These are phyloP conservation scores for Tricholauxania praeusta DNA, from an alignment of 2,888 invertebrate genomes.

Conservation along the genomic window DNA sequence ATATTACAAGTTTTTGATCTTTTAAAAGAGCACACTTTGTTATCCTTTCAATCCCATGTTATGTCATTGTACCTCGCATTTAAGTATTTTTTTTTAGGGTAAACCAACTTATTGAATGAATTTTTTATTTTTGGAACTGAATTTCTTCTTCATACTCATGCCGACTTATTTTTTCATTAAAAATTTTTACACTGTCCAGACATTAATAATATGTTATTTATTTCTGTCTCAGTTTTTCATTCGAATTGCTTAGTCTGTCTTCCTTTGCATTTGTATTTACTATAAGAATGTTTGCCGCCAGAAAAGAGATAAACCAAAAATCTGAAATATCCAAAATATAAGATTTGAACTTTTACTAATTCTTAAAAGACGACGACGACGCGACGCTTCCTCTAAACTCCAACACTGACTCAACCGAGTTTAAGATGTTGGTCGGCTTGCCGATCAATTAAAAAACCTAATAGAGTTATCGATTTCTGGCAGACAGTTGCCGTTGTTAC, in stretches of 20 bases:
- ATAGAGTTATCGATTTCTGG: slow-evolving; percentile 37
- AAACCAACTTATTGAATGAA: too few species aligned
- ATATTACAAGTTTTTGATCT: too few species aligned
- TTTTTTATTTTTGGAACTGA: too few species aligned
- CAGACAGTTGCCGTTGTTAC: slow-evolving; percentile 15
- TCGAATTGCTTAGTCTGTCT: background rate
- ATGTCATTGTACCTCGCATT: too few species aligned
- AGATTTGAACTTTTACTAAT: background rate
- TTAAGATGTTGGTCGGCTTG: slow-evolving; percentile 26
- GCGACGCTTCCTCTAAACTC: background rate
- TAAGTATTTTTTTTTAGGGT: too few species aligned
- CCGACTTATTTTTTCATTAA: too few species aligned
- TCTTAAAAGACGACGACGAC: slow-evolving; percentile 4
- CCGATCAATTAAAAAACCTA: slow-evolving; percentile 39
- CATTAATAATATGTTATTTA: background rate
- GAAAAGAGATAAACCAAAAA: slow-evolving; percentile 5
- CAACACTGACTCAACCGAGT: background rate
- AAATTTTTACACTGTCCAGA: background rate
- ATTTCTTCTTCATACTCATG: too few species aligned
- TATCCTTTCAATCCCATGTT: too few species aligned
- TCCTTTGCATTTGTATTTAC: background rate
- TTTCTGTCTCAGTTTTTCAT: background rate
- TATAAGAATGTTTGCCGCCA: slow-evolving; percentile 32
- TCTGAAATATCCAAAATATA: background rate
- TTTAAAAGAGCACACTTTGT: too few species aligned